Percentiles rank a stretch among this genome's conserved stretches.
Evolutionary conservation across 2,888 invertebrate species (phyloP).

Genomic region (Drosophila borborema): DNA sequence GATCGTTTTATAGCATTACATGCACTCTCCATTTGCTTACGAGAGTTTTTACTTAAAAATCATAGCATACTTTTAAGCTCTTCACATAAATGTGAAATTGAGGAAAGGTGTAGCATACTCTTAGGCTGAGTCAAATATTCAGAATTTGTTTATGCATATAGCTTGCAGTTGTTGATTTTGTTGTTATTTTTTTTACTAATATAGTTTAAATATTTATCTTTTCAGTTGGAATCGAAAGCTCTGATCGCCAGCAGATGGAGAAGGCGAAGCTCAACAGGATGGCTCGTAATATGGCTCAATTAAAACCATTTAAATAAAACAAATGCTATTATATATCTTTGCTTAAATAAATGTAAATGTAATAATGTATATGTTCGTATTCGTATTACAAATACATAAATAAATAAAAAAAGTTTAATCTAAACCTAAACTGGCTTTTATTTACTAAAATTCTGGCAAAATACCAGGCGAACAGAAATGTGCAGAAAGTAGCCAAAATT

Average conservation of each 20-base stretch:
- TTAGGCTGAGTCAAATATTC: neutral
- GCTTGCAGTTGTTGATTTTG: neutral
- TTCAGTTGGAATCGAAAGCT: neutral
- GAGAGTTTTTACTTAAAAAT: neutral
- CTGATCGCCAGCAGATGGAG: neutral
- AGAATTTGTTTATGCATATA: neutral
- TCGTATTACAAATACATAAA: neutral
- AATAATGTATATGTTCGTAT: too few relatives aligned
- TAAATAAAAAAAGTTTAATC: neutral
- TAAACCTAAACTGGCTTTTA: neutral
- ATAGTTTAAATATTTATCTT: neutral
- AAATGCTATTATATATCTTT: neutral
- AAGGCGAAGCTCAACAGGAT: neutral
- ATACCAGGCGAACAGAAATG: neutral
- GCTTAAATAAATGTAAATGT: neutral
- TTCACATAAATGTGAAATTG: neutral
- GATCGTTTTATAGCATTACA: neutral
- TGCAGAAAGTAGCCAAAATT: neutral
- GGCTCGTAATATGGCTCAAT: neutral
- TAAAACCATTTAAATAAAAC: neutral
- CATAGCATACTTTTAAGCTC: conserved; percentile 4
- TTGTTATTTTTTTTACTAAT: neutral
- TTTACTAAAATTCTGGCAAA: neutral
- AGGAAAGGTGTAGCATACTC: neutral
- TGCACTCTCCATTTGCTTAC: neutral